These are phyloP conservation scores for Euplexia lucipara DNA, from an alignment of 2,888 invertebrate species.

Conservation along the genomic window DNA sequence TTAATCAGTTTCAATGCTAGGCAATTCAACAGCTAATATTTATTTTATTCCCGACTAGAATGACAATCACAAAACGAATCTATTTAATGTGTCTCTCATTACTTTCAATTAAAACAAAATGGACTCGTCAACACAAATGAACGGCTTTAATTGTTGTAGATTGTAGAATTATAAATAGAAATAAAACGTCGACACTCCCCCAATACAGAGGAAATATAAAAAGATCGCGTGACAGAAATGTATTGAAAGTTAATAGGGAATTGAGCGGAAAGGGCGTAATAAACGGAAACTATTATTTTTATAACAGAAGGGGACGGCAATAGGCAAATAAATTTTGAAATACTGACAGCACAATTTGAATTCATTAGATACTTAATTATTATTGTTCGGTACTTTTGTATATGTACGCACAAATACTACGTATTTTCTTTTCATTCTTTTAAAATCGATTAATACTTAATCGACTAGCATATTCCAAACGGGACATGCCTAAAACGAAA, in stretches of 20 bases:
- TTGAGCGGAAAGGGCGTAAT: conserved; percentile 56
- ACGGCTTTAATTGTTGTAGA: conserved; percentile 25
- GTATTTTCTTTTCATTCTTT: no score
- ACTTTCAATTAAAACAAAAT: conserved; percentile 44
- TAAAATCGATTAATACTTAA: no score
- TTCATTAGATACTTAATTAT: conserved; percentile 7
- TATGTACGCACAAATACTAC: neutral
- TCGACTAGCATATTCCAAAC: no score
- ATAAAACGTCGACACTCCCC: conserved; percentile 43
- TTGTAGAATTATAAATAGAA: conserved; percentile 25
- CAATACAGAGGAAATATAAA: conserved; percentile 36
- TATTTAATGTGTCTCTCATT: conserved; percentile 17
- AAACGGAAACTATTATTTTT: conserved; percentile 69
- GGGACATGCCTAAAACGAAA: no score
- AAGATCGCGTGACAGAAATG: conserved; percentile 62
- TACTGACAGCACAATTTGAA: conserved; percentile 37
- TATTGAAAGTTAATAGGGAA: conserved; percentile 62
- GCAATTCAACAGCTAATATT: neutral
- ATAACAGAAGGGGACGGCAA: conserved; percentile 42
- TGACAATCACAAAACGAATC: neutral
- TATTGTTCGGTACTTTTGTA: conserved; percentile 11
- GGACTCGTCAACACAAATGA: conserved; percentile 28
- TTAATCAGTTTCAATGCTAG: neutral
- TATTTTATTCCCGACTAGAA: neutral
- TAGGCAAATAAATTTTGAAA: conserved; percentile 25